Base-by-base conservation (phyloP, 2,888 invertebrate genomes). In the Drosophila vallismaia region DNA sequence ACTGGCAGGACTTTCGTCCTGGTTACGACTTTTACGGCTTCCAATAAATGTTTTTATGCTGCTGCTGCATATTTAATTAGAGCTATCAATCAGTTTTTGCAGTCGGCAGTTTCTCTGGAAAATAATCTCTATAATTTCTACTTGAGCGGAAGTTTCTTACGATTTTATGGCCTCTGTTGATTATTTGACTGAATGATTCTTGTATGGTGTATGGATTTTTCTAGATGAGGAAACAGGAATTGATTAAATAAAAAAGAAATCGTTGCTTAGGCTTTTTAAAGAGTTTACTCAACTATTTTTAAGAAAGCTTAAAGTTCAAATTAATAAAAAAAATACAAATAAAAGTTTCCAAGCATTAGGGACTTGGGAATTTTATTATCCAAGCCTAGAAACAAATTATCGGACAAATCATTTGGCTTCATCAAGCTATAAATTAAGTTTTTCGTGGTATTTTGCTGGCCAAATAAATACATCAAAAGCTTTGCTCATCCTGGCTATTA, bases 31-130 rank as follows among this genome's bases (percentile, higher is more conserved):
- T 78, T 84, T 77, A 78, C 69, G 58, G 79, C 72, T 69, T 55
- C 50, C 68, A 71, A 81, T 84, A 78, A 84, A 84, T 75, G 71
- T 81, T 84, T 75, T 77, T 55, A 75, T 75, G 64, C 70, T 66
- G 58, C 49, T 67, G 55, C 59, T 59, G 69, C 56, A 54, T 52
- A 77, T 75, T 72, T 79, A 84, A 84, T 84, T 79, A 77, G 77
- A 70, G 77, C 68, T 52, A 84, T 82, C 85, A 81, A 81, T 81
- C 79, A 84, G 79, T 60, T 77, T 62, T 54, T 51, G 54, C 69
- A 54, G 55, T 70, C 70, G 31, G 46, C 68, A 59, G 64, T 67
- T 73, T 44, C 29, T 51, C 44, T 19, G 26, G 55, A 75, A 60
- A 60, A 69, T 81, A 81, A 74, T 77, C 63, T 75, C 46, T 57